A percentile compares a stretch with the other conserved stretches of the same genome.
Evolutionary conservation across 2,888 invertebrate species (phyloP).

Genomic region (Polia nebulosa): DNA sequence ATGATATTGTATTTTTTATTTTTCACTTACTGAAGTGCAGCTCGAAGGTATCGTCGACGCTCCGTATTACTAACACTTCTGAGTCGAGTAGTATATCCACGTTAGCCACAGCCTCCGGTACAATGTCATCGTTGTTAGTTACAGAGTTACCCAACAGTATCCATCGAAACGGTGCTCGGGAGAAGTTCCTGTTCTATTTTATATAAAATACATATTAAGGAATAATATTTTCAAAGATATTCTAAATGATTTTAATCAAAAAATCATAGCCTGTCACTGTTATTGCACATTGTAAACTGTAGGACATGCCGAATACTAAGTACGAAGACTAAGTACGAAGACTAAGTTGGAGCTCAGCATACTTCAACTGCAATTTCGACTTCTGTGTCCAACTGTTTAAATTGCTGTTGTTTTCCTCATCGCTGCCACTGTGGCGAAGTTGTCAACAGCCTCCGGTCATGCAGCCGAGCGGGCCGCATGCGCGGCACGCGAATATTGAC

Average conservation of each 20-base stretch:
- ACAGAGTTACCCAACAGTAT: constrained; percentile 71
- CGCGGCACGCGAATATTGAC: too few species aligned
- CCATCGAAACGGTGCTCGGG: constrained; percentile 83
- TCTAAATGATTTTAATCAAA: neutral
- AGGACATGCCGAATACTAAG: neutral
- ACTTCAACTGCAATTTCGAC: neutral
- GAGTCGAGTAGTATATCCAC: constrained; percentile 78
- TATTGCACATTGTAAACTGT: neutral
- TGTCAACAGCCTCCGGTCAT: too few species aligned
- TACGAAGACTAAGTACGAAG: too few species aligned
- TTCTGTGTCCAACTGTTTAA: too few species aligned
- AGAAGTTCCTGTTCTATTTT: constrained; percentile 74
- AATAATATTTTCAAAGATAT: neutral
- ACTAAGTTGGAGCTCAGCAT: neutral
- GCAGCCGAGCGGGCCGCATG: too few species aligned
- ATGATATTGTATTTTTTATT: too few species aligned
- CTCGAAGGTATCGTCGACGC: constrained; percentile 64
- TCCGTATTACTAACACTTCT: constrained; percentile 75
- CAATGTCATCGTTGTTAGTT: constrained; percentile 53
- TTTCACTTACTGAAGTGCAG: constrained; percentile 79
- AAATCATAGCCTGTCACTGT: neutral
- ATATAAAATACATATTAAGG: neutral
- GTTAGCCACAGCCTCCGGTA: constrained; percentile 69
- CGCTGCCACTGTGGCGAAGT: too few species aligned
- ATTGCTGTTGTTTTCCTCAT: too few species aligned